phyloP scores from a whole-genome alignment of 2,797 vertebrate species.

The Aselliscus stoliczkanus region DNA sequence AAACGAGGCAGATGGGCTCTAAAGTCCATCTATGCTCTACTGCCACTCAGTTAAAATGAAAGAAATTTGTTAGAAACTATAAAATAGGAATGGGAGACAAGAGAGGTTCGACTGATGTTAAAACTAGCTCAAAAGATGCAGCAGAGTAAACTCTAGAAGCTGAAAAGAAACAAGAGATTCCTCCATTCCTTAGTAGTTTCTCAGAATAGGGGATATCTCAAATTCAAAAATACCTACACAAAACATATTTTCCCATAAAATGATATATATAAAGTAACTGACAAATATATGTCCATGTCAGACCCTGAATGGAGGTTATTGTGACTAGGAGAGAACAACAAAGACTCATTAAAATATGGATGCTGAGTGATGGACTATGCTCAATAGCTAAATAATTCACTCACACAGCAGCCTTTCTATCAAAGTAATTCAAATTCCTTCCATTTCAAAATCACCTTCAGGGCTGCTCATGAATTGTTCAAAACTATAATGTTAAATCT shows the following conservation, averaged over 20 bases:
- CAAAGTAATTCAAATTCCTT: conserved; percentile 18
- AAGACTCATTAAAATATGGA: not conserved
- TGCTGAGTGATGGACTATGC: not conserved
- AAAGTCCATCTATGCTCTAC: not conserved
- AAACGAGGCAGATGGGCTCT: not conserved
- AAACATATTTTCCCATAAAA: not conserved
- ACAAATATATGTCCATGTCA: not conserved
- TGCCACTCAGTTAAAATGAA: not conserved
- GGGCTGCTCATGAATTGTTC: not conserved
- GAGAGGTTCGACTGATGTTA: not conserved
- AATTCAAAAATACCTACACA: not conserved
- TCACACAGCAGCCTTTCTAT: not conserved
- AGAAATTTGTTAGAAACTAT: not conserved
- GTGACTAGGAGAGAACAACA: not conserved
- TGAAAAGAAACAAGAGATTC: not conserved
- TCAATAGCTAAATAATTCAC: conserved; percentile 19
- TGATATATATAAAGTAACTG: not conserved
- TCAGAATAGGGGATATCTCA: not conserved
- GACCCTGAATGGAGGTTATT: not conserved
- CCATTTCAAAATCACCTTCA: conserved; percentile 7
- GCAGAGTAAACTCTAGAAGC: not conserved
- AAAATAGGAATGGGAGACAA: not conserved
- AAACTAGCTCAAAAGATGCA: not conserved
- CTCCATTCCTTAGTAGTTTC: not conserved
- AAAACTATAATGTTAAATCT: conserved; percentile 25